A percentile compares a stretch with the other conserved stretches of the same genome.
Evolutionary conservation across 2,797 vertebrate genomes (phyloP).

Genomic region (Enteromius treurensis): DNA sequence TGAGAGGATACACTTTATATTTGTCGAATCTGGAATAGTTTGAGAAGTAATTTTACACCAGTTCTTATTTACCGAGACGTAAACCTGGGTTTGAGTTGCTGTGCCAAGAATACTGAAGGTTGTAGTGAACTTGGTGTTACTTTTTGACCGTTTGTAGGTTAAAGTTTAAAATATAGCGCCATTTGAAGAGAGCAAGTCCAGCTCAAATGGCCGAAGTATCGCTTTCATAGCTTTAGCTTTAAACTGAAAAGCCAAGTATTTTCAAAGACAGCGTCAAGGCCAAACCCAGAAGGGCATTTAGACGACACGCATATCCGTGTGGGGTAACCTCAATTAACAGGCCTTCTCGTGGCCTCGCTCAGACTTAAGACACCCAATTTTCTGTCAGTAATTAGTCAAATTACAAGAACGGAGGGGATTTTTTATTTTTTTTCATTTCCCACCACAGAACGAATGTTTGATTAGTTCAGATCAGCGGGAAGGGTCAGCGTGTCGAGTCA

Average conservation of each 20-base stretch:
- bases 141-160: conserved; percentile 17
- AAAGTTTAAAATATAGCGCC: conserved; percentile 15
- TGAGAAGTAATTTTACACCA: not conserved
- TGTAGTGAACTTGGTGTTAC: not conserved
- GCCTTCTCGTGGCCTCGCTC: conserved; percentile 28
- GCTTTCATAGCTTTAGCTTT: conserved; percentile 31
- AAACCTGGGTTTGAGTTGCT: not conserved
- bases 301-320: conserved; percentile 10
- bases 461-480: conserved; percentile 44
- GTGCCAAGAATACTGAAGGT: not conserved
- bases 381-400: conserved; percentile 52
- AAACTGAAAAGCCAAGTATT: conserved; percentile 52
- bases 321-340: conserved; percentile 54
- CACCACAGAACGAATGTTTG: conserved; percentile 42
- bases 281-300: conserved; percentile 23
- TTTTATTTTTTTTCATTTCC: not conserved
- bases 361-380: conserved; percentile 51
- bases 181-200: conserved; percentile 17
- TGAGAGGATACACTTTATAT: not conserved
- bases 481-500: conserved; percentile 52
- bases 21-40: no score
- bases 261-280: conserved; percentile 41
- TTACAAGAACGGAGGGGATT: conserved; percentile 37
- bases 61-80: not conserved
- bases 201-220: not conserved